Evolutionary conservation across 2,888 invertebrate genomes (phyloP), one percentile per base, ranked within the genome.

Genomic region (Harpalus rufipes): DNA sequence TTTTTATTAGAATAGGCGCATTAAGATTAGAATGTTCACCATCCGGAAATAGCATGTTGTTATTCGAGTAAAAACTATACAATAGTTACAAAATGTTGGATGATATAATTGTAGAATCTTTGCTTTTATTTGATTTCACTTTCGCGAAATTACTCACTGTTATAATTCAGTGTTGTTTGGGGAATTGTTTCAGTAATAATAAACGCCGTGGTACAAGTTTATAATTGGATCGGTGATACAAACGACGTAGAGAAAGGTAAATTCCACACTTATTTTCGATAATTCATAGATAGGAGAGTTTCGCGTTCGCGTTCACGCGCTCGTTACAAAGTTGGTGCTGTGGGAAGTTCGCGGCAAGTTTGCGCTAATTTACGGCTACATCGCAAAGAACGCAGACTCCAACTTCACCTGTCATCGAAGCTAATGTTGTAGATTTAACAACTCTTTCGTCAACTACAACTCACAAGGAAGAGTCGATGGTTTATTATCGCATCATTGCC

Each of bases 201-300:
- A 12, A 51, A 51, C 44, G 12, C 8, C 44, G 12, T 12, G 44
- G 44, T 12, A 12, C 44, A 51, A 51, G 44, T 51, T 51, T 51
- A 63, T 63, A 63, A 63, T 25, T 63, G 63, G 32, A 12, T 68
- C 5, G 32, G 68, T 39, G 39, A 39, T 68, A 68, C 68, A 68
- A 68, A 68, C 32, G 68, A 68, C 39, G 68, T 39, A 68, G 32
- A 32, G 68, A 68, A 56, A 74, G 74, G 74, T 74, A 74, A 74
- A 74, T 74, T 74, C 44, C 21, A 51, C 21, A 74, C 25, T 74
- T 74, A 74, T 56, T 74, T 74, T 74, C 74, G 51, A 68, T 68
- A 74, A 74, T 74, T 74, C 74, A 74, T 51, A 44, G 74, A 74
- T 74, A 74, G 16, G 74, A 74, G 74, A 74, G 74, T 74, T 74